phyloP scores from a whole-genome alignment of 35 echinoderm and acorn worm genomes.

The Ptychodera flava region DNA sequence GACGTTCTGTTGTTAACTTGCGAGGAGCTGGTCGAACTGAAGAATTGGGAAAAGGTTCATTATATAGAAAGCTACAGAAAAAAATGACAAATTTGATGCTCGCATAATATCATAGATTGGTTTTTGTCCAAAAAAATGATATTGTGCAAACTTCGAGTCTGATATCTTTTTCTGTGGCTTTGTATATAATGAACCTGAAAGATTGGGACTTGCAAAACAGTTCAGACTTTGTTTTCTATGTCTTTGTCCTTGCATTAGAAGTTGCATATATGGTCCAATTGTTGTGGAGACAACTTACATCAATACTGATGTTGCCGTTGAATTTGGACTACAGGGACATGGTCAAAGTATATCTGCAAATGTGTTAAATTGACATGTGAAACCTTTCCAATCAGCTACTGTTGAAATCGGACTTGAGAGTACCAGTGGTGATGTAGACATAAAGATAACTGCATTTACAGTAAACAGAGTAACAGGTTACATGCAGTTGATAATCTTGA shows the following conservation, averaged over 20 bases:
- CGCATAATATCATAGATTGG: too few species aligned
- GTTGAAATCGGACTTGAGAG: constrained; percentile 15
- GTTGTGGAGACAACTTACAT: constrained; percentile 8
- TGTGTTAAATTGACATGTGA: constrained; percentile 19
- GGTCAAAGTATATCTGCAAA: not conserved
- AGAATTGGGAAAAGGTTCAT: constrained; percentile 3
- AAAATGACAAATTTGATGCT: not conserved
- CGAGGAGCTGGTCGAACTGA: not conserved
- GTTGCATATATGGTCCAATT: constrained; percentile 5
- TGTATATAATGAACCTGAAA: not conserved
- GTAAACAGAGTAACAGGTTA: constrained; percentile 6
- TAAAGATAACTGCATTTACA: constrained; percentile 5
- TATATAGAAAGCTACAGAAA: not conserved
- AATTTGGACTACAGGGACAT: constrained; percentile 6
- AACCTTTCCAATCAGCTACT: constrained; percentile 16
- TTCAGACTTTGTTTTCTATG: constrained; percentile 29
- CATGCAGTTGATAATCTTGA: constrained; percentile 9
- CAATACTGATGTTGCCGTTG: constrained; percentile 14
- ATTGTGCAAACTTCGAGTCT: not conserved
- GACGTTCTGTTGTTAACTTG: constrained; percentile 21
- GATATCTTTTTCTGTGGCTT: not conserved
- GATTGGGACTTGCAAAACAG: constrained; percentile 10
- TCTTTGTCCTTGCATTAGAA: not conserved
- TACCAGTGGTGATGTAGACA: constrained; percentile 16
- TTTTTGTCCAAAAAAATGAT: not conserved